A percentile compares a stretch with the other conserved stretches of the same genome.
These are phyloP conservation scores for Mustela erminea DNA, from an alignment of 2,797 vertebrate species.

Conservation along the genomic window DNA sequence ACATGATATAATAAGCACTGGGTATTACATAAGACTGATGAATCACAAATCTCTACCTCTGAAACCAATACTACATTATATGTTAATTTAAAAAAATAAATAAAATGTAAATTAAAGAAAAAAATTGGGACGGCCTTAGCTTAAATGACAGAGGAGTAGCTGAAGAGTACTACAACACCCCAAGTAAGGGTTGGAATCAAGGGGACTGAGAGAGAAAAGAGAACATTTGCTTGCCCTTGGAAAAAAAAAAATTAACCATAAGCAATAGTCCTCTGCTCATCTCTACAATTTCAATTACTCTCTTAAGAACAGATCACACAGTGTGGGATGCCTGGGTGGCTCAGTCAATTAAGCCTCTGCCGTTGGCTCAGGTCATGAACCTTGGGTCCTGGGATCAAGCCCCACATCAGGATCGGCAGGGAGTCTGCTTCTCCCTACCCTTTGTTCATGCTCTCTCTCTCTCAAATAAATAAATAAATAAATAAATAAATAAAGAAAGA, in stretches of 20 bases:
- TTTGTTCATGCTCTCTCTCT: background rate
- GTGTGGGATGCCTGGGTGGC: background rate
- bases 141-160: background rate
- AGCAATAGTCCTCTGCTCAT: constrained; percentile 1
- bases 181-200: background rate
- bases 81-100: too few species aligned
- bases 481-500: background rate
- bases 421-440: background rate
- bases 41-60: too few species aligned
- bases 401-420: background rate
- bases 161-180: background rate
- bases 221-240: background rate
- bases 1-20: too few species aligned
- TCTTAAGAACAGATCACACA: constrained; percentile 27
- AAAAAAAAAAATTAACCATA: constrained; percentile 3
- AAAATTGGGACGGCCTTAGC: background rate
- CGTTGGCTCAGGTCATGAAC: background rate
- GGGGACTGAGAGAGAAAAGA: background rate
- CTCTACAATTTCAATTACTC: constrained; percentile 22
- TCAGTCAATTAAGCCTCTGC: background rate
- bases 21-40: too few species aligned
- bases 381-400: background rate
- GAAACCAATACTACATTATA: too few species aligned
- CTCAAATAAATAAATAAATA: background rate
- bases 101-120: too few species aligned